A percentile compares a stretch with the other conserved stretches of the same genome.
These are phyloP conservation scores for Psilopsiagon aurifrons DNA, from an alignment of 2,113 vertebrate species.

Conservation along the genomic window DNA sequence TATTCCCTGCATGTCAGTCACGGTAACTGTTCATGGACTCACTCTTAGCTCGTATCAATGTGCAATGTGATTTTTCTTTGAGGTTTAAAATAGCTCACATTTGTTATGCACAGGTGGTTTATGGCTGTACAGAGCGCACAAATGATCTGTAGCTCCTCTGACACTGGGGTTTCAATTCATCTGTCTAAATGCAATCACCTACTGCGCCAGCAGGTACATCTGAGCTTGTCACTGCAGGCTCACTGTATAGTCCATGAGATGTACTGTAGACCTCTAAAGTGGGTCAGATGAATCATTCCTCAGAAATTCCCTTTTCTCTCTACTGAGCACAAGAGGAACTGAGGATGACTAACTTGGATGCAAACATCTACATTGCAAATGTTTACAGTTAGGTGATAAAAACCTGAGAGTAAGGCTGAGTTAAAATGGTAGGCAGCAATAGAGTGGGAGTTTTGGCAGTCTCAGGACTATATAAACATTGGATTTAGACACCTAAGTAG, in stretches of 20 bases:
- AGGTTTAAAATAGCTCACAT: constrained; percentile 17
- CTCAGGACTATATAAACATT: not conserved
- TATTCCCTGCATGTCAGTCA: not conserved
- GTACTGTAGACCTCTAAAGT: not conserved
- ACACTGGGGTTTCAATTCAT: not conserved
- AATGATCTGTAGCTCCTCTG: not conserved
- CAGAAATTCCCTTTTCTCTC: not conserved
- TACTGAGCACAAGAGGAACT: not conserved
- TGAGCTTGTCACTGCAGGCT: not conserved
- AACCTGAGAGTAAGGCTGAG: not conserved
- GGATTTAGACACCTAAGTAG: not conserved
- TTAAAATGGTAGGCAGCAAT: not conserved
- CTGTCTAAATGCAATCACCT: not conserved
- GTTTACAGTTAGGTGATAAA: not conserved
- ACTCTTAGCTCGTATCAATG: not conserved
- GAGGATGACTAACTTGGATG: not conserved
- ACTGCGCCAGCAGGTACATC: not conserved
- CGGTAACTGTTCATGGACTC: accelerated
- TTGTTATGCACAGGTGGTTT: constrained; percentile 15
- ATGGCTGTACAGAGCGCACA: not conserved
- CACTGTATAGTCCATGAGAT: not conserved
- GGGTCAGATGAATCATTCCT: constrained; percentile 40
- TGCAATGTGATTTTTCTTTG: not conserved
- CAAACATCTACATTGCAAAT: not conserved
- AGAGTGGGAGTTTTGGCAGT: not conserved